Evolutionary conservation across 2,888 invertebrate genomes (phyloP), one percentile per base, ranked within the genome.

Genomic region (Capitulum mitella): DNA sequence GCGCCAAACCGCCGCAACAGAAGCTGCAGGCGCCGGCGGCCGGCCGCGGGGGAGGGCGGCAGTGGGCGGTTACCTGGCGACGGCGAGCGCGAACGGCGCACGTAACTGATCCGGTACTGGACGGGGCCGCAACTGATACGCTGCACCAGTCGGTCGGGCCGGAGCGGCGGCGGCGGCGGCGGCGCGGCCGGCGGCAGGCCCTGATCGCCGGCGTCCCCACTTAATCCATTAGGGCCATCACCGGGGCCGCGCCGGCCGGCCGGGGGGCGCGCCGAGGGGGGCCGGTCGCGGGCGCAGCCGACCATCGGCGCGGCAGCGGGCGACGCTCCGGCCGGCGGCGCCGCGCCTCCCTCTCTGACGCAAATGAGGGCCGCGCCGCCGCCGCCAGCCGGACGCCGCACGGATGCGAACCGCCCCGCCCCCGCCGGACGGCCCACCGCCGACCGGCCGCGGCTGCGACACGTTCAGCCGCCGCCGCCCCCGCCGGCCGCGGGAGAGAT

Each of bases 61-160:
- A 40, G 26, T 70, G 40, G 37, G 70, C 40, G 19, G 19, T 70
- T 70, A 70, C 70, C 70, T 70, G 70, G 70, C 26, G 70, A 22
- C 26, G 70, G 26, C 37, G 37, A 26, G 26, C 40, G 70, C 70
- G 37, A 26, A 1, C 70, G 70, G 26, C 40, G 70, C 40, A 70
- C 70, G 70, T 70, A 70, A 70, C 70, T 70, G 70, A 70, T 70
- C 70, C 40, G 70, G 70, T 70, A 70, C 37, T 29, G 70, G 22
- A 70, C 70, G 26, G 70, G 22, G 12, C 70, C 70, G 26, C 70
- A 70, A 8, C 12, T 26, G 40, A 70, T 70, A 37, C 40, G 37
- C 70, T 70, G 70, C 40, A 70, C 70, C 70, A 70, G 37, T 6
- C 58, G 58, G n/a, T n/a, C 10, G 58, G 58, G 58, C 58, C 0